phyloP scores from a whole-genome alignment of 2,797 vertebrate species.

The Miopithecus talapoin region DNA sequence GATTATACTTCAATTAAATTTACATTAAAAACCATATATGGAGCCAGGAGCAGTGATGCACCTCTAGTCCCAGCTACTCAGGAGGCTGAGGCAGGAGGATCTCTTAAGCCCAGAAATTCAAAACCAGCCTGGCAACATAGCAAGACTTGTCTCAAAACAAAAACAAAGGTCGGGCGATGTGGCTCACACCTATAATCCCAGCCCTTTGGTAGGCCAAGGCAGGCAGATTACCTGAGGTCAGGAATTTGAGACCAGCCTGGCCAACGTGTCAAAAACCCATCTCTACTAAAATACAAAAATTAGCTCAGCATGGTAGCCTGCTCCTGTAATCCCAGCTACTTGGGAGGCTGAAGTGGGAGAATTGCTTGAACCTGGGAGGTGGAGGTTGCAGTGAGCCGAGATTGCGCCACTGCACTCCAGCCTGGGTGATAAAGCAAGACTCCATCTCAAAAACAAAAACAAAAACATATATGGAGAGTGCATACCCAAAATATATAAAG shows the following conservation, averaged over 20 bases:
- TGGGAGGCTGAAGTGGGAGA: too few species aligned
- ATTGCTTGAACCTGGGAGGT: too few species aligned
- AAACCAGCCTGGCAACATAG: background rate
- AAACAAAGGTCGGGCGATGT: too few species aligned
- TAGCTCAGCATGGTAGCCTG: too few species aligned
- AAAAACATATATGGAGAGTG: background rate
- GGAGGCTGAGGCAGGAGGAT: background rate
- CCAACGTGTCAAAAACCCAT: too few species aligned
- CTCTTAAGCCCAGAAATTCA: background rate
- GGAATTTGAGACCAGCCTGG: too few species aligned
- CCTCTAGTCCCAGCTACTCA: background rate
- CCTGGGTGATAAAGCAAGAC: background rate
- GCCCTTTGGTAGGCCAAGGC: too few species aligned
- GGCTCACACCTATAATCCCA: too few species aligned
- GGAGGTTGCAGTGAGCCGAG: too few species aligned
- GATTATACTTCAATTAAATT: background rate
- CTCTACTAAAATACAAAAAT: too few species aligned
- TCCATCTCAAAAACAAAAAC: background rate
- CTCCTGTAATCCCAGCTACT: too few species aligned
- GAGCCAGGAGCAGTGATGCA: background rate
- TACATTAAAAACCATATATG: background rate
- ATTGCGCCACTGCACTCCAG: accelerated
- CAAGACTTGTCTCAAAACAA: background rate
- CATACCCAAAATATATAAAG: background rate
- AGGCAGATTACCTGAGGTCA: too few species aligned